Base-by-base conservation (phyloP, 2,113 vertebrate species). In the Phyllostomus discolor region DNA sequence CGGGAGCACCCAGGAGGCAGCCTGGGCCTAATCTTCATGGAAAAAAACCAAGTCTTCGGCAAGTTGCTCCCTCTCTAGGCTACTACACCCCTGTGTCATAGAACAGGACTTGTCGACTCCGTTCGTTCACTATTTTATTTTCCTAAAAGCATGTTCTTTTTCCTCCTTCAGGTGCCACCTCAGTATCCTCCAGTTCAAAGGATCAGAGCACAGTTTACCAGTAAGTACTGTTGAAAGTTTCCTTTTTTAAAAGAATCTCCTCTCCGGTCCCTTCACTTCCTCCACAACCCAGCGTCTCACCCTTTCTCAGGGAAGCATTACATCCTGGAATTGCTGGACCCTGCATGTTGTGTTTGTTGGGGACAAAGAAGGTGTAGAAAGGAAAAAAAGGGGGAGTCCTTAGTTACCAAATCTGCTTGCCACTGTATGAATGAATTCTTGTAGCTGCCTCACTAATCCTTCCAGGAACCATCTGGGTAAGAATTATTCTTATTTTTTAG, bases 201-300 rank as follows among this genome's bases (percentile, higher is more conserved):
- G 54, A 97, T 98, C 46, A 72, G 1, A 83, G 78, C 69, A 33
- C 66, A 26, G 9, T 87, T 96, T 95, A 95, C 86, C 48, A 24
- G 97, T 98, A 93, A 97, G 97, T 98, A 94, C 54, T 48, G 19
- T 73, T 9, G 26, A 70, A 93, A 89, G 70, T 69, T 95, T 66
- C 57, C 41, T n/a, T 35, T 69, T 93, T 96, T 90, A 43, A 78
- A 89, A 89, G 31, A 80, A 12, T 91, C 54, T 92, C 87, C 72
- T 80, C 66, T 93, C n/a, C 33, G 62, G 62, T 59, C 4, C 88
- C 9, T 84, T 90, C 17, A 75, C 72, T 90, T 95, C 24, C 38
- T 87, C 38, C 7, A 70, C 43, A 91, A 69, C 22, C 24, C 9
- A 96, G 15, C 20, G 14, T 87, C 28, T 89, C 26, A 35, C 43